A percentile compares a stretch with the other conserved stretches of the same genome.
phyloP scores from a whole-genome alignment of 2,797 vertebrate species.

The Cossypha heuglini region DNA sequence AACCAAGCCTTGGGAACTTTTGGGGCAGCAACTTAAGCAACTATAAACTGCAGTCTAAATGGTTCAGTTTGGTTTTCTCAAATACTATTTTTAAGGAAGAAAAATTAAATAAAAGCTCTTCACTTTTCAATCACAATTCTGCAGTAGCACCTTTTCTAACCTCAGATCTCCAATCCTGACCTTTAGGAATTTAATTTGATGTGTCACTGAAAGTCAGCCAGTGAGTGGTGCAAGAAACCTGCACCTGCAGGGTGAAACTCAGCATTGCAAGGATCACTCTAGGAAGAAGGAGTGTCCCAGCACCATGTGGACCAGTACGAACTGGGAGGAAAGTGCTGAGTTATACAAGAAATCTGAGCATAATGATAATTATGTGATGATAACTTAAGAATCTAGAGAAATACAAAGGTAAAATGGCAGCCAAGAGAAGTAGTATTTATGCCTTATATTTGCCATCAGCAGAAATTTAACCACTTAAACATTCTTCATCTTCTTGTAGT shows the following conservation, averaged over 20 bases:
- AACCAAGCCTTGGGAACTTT: neutral
- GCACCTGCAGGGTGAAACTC: neutral
- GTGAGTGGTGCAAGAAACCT: neutral
- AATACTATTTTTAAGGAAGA: neutral
- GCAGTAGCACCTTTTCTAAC: neutral
- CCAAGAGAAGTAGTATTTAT: neutral
- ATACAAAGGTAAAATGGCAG: neutral
- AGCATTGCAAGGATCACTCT: neutral
- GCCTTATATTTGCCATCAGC: neutral
- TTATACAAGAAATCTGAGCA: neutral
- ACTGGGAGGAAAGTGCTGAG: too few relatives aligned
- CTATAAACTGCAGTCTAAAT: neutral
- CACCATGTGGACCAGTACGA: neutral
- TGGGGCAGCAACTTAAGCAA: neutral
- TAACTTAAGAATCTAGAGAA: neutral
- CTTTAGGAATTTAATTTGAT: neutral
- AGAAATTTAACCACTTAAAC: neutral
- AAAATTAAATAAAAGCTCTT: accelerated
- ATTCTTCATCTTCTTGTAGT: neutral
- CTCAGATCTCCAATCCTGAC: neutral
- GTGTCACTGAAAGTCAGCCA: neutral
- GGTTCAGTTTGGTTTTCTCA: accelerated
- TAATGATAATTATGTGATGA: neutral
- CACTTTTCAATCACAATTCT: neutral
- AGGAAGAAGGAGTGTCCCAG: neutral